phyloP scores from a whole-genome alignment of 37 sponge, comb jelly and placozoan genomes.

The Halisarca cf. caerulea region DNA sequence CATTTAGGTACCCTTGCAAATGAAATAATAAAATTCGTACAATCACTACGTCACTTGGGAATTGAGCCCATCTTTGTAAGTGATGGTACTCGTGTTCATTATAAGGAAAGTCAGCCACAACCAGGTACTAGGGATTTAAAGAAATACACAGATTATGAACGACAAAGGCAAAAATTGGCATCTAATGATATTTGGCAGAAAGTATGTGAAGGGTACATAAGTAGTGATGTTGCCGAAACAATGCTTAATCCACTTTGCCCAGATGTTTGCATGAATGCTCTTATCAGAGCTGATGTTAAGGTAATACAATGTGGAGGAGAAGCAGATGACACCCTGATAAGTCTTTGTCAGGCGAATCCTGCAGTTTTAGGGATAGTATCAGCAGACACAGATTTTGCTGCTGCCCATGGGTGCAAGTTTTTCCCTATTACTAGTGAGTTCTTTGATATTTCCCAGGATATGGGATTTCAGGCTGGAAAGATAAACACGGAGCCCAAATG shows the following conservation, averaged over 20 bases:
- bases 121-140: not conserved
- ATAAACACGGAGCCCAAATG: not conserved
- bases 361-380: slow-evolving; percentile 58
- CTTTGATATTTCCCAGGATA: slow-evolving; percentile 32
- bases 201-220: slow-evolving; percentile 36
- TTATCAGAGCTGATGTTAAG: not conserved
- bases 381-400: slow-evolving; percentile 48
- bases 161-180: slow-evolving; percentile 15
- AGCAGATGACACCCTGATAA: slow-evolving; percentile 12
- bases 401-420: slow-evolving; percentile 12
- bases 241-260: not conserved
- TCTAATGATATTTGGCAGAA: slow-evolving; percentile 19
- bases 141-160: not conserved
- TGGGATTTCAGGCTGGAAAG: not conserved
- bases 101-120: not conserved
- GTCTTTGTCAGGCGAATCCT: slow-evolving; percentile 10
- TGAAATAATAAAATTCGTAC: slow-evolving; percentile 42
- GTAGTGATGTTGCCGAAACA: not conserved
- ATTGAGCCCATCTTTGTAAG: slow-evolving; percentile 61
- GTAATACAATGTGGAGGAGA: slow-evolving; percentile 42
- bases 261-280: not conserved
- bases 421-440: slow-evolving; percentile 9
- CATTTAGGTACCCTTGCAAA: slow-evolving; percentile 20
- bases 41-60: slow-evolving; percentile 19
- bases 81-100: not conserved